Conservation (phyloP, 2,113 vertebrate species). For the Halcyon senegalensis region DNA sequence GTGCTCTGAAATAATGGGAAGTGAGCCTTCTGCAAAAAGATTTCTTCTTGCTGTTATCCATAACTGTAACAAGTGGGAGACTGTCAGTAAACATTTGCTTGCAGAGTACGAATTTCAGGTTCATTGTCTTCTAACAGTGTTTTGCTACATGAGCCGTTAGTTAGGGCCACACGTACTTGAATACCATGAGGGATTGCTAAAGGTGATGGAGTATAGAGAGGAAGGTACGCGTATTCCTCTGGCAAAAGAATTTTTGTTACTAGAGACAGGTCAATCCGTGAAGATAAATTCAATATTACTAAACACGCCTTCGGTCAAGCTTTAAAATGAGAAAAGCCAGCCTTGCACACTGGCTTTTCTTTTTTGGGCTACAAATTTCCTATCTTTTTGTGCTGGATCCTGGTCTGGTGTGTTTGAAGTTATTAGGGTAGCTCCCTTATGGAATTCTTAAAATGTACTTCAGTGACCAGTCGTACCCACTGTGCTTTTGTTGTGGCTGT, state of each 20-base stretch:
- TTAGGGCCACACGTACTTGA: not conserved
- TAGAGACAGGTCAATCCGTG: not conserved
- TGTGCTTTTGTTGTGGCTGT: constrained; percentile 60
- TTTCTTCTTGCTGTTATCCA: not conserved
- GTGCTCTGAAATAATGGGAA: not conserved
- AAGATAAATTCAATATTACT: not conserved
- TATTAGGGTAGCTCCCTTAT: not conserved
- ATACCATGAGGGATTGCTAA: not conserved
- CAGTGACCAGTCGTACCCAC: constrained; percentile 22
- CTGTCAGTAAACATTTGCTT: not conserved
- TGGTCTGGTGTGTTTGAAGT: not conserved
- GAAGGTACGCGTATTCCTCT: rapidly evolving
- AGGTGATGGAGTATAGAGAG: not conserved
- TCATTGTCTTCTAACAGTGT: not conserved
- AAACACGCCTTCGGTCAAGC: not conserved
- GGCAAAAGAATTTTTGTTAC: not conserved
- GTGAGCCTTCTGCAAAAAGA: not conserved
- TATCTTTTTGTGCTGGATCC: not conserved
- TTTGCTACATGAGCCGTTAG: not conserved
- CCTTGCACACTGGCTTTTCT: not conserved
- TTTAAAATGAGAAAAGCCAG: not conserved
- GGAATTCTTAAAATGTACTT: not conserved
- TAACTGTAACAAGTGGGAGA: not conserved
- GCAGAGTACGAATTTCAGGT: not conserved
- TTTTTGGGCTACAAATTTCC: not conserved